Evolutionary conservation across 2,797 vertebrate genomes (phyloP), one percentile per base, ranked within the genome.

Genomic region (Ctenopoma multispine): DNA sequence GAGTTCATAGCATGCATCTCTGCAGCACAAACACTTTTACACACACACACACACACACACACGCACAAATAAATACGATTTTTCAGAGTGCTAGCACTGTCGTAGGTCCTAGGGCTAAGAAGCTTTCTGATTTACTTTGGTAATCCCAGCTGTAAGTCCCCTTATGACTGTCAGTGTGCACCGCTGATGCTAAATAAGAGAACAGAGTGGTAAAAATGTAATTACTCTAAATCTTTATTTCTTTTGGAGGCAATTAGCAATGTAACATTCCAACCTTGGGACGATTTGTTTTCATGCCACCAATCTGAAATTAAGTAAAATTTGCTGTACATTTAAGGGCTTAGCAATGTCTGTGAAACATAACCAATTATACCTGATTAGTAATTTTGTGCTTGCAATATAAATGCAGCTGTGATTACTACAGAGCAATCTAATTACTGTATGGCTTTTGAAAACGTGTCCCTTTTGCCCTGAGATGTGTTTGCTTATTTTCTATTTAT

Each of bases 121-220:
- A 83, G 88, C 86, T 92, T 92, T 90, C 75, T 81, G 91, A 87
- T 91, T 89, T 92, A 89, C 87, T 85, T 81, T 81, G 76, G 85
- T 92, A 90, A 93, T 93, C 90, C 89, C 81, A 63, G 81, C 78
- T 87, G 85, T 90, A 90, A 89, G 81, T 89, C 84, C 77, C 79
- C 80, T 85, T 48, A 78, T 79, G 82, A 80, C 83, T 80, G 84
- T 80, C 83, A 80, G 70, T 40, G 70, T 66, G 68, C 79, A 27
- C 57, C 50, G 56, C 77, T 69, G 83, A 91, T 81, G 79, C 77
- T 77, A 76, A 82, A 84, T 79, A 75, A 78, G 53, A 83, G 61
- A 79, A 63, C 59, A 49, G 54, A 82, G 63, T 7, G 23, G 71
- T 69, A 63, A 69, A 89, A 87, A 86, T 81, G 67, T 81, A 82